Conservation (phyloP, 2,888 invertebrate species). For the Phorcus lineatus region DNA sequence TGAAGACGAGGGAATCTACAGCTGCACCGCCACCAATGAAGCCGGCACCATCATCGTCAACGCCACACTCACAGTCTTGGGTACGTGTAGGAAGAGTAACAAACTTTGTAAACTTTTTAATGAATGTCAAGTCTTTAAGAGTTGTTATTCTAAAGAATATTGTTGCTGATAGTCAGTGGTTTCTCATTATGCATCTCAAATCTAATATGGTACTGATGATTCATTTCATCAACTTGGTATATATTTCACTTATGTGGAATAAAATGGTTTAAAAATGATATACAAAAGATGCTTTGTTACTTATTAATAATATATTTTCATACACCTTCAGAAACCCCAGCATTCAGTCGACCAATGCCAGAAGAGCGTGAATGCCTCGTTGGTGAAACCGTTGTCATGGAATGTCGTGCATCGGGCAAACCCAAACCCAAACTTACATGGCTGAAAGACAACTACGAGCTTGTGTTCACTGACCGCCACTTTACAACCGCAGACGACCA, state of each 20-base stretch:
- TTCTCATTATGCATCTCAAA: too few species aligned
- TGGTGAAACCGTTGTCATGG: conserved; percentile 90
- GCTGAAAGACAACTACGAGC: conserved; percentile 87
- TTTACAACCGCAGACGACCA: conserved; percentile 92
- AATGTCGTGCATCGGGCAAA: conserved; percentile 90
- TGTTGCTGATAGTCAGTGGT: too few species aligned
- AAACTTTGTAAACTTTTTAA: too few species aligned
- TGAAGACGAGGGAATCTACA: conserved; percentile 92
- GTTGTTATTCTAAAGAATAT: too few species aligned
- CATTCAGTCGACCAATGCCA: conserved; percentile 89
- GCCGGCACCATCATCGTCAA: conserved; percentile 92
- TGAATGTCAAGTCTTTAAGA: too few species aligned
- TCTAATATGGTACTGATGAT: too few species aligned
- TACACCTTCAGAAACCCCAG: conserved; percentile 84
- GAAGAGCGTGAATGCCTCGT: conserved; percentile 85
- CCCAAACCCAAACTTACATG: conserved; percentile 88
- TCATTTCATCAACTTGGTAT: too few species aligned
- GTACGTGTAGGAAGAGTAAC: conserved; percentile 59
- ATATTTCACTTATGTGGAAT: too few species aligned
- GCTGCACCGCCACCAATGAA: conserved; percentile 92
- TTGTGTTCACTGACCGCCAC: conserved; percentile 86
- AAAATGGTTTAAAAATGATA: too few species aligned
- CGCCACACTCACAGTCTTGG: conserved; percentile 87
- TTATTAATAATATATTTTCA: neutral
- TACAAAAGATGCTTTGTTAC: too few species aligned